Evolutionary conservation across 2,113 vertebrate genomes (phyloP).

Genomic region (Empidonax traillii): DNA sequence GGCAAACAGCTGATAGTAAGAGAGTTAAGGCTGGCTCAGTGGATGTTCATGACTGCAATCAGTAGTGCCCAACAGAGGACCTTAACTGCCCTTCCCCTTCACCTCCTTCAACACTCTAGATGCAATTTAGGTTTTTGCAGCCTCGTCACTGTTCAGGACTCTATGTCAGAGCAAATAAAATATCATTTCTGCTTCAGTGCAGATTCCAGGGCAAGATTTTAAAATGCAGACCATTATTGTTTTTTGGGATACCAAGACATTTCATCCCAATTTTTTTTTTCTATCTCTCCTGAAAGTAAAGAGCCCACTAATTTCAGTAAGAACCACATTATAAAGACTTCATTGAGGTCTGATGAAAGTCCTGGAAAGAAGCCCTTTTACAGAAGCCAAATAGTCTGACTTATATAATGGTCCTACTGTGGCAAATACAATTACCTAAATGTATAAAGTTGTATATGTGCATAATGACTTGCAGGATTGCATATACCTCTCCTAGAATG

Average conservation of each 20-base stretch:
- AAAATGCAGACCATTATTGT: not conserved
- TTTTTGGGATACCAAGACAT: not conserved
- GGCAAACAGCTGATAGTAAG: not conserved
- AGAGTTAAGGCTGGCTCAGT: not conserved
- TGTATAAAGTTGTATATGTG: not conserved
- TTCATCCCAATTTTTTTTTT: not conserved
- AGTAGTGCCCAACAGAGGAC: not conserved
- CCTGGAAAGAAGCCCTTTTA: not conserved
- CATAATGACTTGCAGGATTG: not conserved
- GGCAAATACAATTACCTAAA: not conserved
- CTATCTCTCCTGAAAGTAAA: not conserved
- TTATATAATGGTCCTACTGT: not conserved
- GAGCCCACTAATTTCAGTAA: not conserved
- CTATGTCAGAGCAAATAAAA: not conserved
- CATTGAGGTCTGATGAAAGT: not conserved
- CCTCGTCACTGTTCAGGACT: not conserved
- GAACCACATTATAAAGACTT: not conserved
- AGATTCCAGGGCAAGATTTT: not conserved
- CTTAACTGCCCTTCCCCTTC: not conserved
- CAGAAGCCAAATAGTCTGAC: not conserved
- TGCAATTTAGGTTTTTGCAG: not conserved
- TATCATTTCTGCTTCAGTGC: not conserved
- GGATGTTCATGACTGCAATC: not conserved
- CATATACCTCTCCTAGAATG: not conserved
- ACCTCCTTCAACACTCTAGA: not conserved